A percentile compares a stretch with the other conserved stretches of the same genome.
phyloP scores from a whole-genome alignment of 2,888 invertebrate genomes.

The Dicyrtoma fusca region DNA sequence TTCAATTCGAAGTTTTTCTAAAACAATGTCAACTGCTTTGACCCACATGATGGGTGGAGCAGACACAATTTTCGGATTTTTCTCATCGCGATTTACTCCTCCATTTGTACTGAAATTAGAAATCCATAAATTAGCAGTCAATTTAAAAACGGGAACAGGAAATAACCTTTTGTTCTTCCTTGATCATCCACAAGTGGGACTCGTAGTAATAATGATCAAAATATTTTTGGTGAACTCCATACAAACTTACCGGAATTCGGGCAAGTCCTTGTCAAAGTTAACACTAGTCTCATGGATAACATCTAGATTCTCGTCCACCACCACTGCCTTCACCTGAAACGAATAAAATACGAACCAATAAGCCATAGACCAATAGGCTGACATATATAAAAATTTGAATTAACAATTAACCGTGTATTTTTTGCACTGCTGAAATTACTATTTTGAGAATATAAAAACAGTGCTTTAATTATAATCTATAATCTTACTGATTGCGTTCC shows the following conservation, averaged over 20 bases:
- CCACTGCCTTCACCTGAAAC: conserved; percentile 84
- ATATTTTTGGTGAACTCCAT: too few relatives aligned
- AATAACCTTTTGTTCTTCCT: too few relatives aligned
- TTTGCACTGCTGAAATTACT: not conserved
- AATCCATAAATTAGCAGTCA: too few relatives aligned
- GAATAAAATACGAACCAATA: not conserved
- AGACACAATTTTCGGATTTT: conserved; percentile 63
- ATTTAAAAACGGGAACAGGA: too few relatives aligned
- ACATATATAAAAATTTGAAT: too few relatives aligned
- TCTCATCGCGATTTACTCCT: conserved; percentile 39
- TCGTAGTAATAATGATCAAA: too few relatives aligned
- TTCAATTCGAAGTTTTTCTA: conserved; percentile 78
- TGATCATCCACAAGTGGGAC: too few relatives aligned
- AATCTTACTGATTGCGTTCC: conserved; percentile 80
- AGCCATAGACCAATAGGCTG: too few relatives aligned
- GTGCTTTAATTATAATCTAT: too few relatives aligned
- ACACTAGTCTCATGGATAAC: conserved; percentile 79
- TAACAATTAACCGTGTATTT: not conserved
- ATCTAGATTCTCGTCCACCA: conserved; percentile 73
- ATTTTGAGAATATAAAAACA: conserved; percentile 6
- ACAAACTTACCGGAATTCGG: conserved; percentile 81
- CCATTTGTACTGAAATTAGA: conserved; percentile 32
- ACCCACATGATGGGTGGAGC: conserved; percentile 94
- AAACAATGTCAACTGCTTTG: conserved; percentile 87
- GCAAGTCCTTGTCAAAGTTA: conserved; percentile 87